phyloP scores from a whole-genome alignment of 1,140 invertebrate species.

The Danaus plexippus region DNA sequence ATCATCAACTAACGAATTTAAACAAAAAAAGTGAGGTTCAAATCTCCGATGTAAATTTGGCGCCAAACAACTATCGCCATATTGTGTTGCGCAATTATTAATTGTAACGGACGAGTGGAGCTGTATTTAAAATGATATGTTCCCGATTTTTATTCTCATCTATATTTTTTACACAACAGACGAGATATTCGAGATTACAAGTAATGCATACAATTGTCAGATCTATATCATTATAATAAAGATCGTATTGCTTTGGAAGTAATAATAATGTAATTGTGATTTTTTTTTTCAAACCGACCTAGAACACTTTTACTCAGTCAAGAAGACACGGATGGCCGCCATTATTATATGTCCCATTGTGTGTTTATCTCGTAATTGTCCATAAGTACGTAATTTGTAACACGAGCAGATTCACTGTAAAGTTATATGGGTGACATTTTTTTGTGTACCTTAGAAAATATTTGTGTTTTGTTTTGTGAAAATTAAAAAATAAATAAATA shows the following conservation, averaged over 20 bases:
- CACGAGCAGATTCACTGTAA: conserved; percentile 5
- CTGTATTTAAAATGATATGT: too few relatives aligned
- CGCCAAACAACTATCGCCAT: conserved; percentile 34
- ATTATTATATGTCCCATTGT: conserved; percentile 24
- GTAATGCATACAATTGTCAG: too few relatives aligned
- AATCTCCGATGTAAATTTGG: conserved; percentile 34
- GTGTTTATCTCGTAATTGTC: conserved; percentile 15
- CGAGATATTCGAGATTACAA: too few relatives aligned
- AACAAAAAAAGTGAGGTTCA: too few relatives aligned
- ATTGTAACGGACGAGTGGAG: conserved; percentile 28
- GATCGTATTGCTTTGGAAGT: too few relatives aligned
- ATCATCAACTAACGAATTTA: too few relatives aligned
- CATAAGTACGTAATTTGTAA: conserved; percentile 19
- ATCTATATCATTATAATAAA: too few relatives aligned
- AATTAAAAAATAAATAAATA: conserved; percentile 1
- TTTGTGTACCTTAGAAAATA: conserved; percentile 1
- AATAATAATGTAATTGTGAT: too few relatives aligned
- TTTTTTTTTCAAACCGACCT: too few relatives aligned
- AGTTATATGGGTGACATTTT: conserved; percentile 11
- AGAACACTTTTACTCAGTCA: conserved; percentile 25
- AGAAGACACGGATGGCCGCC: conserved; percentile 24
- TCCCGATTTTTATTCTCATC: too few relatives aligned
- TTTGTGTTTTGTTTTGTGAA: not conserved
- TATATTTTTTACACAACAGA: too few relatives aligned
- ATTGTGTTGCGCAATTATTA: conserved; percentile 29